Conservation (phyloP, 2,797 vertebrate species). For the Myotis vivesi region DNA sequence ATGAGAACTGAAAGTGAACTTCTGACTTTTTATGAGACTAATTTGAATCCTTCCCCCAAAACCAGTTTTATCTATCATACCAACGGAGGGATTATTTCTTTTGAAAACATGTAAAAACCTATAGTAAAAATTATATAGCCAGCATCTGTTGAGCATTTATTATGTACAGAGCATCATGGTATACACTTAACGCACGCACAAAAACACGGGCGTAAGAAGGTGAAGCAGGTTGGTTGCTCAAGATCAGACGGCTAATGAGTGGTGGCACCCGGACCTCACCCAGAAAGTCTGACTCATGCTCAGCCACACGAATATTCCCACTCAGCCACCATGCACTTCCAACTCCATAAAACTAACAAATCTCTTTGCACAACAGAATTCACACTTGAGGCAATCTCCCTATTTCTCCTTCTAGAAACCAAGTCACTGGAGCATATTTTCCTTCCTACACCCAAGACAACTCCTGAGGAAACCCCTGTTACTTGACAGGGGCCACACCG, state of each 20-base stretch:
- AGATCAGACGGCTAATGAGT: neutral
- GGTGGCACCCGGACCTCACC: neutral
- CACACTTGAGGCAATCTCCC: neutral
- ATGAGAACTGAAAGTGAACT: neutral
- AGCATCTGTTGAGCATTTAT: neutral
- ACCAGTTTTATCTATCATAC: neutral
- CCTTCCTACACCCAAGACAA: neutral
- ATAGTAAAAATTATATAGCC: neutral
- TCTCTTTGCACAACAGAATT: neutral
- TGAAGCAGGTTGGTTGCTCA: neutral
- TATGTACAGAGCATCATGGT: neutral
- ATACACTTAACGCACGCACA: neutral
- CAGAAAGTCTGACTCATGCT: neutral
- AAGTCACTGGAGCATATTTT: neutral
- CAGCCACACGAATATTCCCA: neutral
- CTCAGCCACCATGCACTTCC: neutral
- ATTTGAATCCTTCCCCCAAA: neutral
- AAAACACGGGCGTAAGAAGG: neutral
- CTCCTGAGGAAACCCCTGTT: neutral
- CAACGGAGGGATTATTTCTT: neutral
- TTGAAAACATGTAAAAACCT: neutral
- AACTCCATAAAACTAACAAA: neutral
- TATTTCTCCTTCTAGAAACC: neutral
- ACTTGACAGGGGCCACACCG: neutral
- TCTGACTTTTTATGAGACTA: slow-evolving; percentile 21